Evolutionary conservation across 2,888 invertebrate species (phyloP).

Genomic region (Luperina testacea): DNA sequence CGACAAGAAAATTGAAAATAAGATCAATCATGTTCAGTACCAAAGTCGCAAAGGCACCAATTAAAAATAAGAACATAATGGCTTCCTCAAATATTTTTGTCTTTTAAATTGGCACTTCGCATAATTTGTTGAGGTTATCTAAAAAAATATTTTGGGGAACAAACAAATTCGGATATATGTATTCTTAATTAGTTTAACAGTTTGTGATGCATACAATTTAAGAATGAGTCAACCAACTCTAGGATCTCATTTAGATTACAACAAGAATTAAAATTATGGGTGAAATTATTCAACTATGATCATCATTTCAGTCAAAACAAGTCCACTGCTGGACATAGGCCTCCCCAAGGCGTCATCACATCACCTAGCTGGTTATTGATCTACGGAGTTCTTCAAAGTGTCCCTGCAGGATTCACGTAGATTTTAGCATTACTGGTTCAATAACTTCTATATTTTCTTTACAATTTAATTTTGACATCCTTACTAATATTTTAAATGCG

Average conservation of each 20-base stretch:
- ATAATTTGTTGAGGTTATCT: not conserved
- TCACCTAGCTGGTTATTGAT: not conserved
- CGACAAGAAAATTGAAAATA: not conserved
- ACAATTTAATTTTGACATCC: not conserved
- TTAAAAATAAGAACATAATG: not conserved
- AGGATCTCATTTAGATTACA: no score
- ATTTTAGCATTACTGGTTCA: not conserved
- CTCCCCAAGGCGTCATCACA: not conserved
- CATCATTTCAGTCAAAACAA: not conserved
- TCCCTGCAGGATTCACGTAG: not conserved
- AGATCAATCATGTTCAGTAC: slow-evolving; percentile 5
- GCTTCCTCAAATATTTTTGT: slow-evolving; percentile 17
- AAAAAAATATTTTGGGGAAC: not conserved
- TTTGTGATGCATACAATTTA: no score
- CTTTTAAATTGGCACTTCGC: slow-evolving; percentile 1
- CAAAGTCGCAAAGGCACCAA: not conserved
- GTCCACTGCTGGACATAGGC: not conserved
- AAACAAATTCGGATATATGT: not conserved
- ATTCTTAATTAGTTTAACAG: not conserved
- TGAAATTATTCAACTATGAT: not conserved
- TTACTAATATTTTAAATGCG: no score
- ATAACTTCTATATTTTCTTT: not conserved
- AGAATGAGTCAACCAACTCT: no score
- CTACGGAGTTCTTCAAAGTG: not conserved
- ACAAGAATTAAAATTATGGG: not conserved